phyloP scores from a whole-genome alignment of 1,140 invertebrate genomes.

The Temnothorax longispinosus region DNA sequence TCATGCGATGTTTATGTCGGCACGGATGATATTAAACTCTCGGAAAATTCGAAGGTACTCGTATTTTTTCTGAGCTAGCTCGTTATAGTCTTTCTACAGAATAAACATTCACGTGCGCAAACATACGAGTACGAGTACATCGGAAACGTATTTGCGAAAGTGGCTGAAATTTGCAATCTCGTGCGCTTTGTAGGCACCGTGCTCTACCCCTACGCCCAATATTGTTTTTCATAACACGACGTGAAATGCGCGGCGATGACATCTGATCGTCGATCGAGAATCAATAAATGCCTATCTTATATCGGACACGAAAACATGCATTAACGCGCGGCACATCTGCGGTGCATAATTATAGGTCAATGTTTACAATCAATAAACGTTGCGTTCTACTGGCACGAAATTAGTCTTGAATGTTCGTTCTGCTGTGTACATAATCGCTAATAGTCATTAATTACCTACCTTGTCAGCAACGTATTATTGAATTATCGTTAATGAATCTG shows the following conservation, averaged over 20 bases:
- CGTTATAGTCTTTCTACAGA: constrained; percentile 24
- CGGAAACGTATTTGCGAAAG: constrained; percentile 35
- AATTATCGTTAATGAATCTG: not conserved
- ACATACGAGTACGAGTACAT: constrained; percentile 21
- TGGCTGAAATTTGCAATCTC: constrained; percentile 46
- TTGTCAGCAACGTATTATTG: constrained; percentile 9
- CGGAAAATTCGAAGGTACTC: constrained; percentile 26
- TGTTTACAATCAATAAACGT: constrained; percentile 25
- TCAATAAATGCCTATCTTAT: constrained; percentile 10
- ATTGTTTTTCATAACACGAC: constrained; percentile 56
- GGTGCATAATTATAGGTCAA: constrained; percentile 1
- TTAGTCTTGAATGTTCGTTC: constrained; percentile 13
- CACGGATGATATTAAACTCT: not conserved
- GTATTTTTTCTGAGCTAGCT: constrained; percentile 27
- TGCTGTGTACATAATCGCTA: too few relatives aligned
- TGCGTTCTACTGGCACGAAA: not conserved
- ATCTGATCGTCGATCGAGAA: constrained; percentile 29
- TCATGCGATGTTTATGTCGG: not conserved
- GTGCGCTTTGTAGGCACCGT: not conserved
- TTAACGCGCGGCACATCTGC: not conserved
- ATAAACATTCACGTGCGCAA: constrained; percentile 52
- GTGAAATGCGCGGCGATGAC: constrained; percentile 2
- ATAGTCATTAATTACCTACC: constrained; percentile 14
- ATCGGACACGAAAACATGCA: not conserved
- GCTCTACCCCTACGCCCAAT: constrained; percentile 5